Conservation (phyloP, 2,113 vertebrate genomes). For the Cavia aperea region DNA sequence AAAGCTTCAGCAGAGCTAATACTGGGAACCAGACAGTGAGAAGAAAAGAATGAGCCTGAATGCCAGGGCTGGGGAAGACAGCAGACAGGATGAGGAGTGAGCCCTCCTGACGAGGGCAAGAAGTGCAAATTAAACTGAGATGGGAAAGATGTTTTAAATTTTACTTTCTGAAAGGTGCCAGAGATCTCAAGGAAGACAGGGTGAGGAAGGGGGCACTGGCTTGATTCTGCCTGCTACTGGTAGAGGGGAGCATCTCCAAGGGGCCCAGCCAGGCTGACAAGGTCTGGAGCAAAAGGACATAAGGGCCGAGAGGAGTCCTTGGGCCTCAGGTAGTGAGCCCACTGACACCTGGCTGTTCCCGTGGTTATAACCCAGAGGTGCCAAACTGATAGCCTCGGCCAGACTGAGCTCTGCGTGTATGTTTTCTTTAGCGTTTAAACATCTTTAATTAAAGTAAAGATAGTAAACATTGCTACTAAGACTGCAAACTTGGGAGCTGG, state of each 20-base stretch:
- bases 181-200: not conserved
- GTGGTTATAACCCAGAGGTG: not conserved
- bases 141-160: not conserved
- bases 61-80: not conserved
- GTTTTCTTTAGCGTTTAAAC: not conserved
- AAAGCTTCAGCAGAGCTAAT: not conserved
- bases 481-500: not conserved
- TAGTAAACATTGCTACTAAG: not conserved
- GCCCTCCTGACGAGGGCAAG: not conserved
- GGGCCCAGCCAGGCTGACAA: not conserved
- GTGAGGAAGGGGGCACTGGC: not conserved
- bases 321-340: not conserved
- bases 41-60: not conserved
- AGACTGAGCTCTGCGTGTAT: not conserved
- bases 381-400: not conserved
- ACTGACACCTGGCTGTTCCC: not conserved
- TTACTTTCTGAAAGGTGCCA: slow-evolving; percentile 9
- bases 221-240: not conserved
- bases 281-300: not conserved
- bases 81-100: accelerated
- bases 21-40: not conserved
- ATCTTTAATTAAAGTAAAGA: not conserved
- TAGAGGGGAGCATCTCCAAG: not conserved
- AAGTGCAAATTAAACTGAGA: not conserved
- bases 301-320: not conserved